Evolutionary conservation across 2,113 vertebrate species (phyloP).

Genomic region (Pangasianodon hypophthalmus): DNA sequence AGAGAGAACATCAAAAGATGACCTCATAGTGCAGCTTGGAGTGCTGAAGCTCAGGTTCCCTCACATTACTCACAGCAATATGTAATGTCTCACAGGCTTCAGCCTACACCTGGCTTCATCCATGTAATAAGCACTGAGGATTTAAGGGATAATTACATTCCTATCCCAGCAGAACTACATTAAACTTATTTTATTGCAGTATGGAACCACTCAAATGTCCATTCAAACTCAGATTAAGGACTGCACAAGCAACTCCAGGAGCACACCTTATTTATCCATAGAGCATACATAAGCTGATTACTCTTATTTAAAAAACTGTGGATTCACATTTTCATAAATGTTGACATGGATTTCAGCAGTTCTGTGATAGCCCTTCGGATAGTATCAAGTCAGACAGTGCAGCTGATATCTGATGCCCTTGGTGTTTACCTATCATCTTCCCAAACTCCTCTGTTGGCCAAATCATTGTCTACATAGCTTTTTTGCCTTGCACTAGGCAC

Average conservation of each 20-base stretch:
- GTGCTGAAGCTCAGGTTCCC: constrained; percentile 35
- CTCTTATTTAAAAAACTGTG: neutral
- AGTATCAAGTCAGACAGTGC: neutral
- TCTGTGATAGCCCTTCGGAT: neutral
- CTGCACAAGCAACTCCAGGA: neutral
- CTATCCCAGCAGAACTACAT: neutral
- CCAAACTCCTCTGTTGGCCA: neutral
- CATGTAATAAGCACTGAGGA: neutral
- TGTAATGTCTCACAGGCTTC: constrained; percentile 28
- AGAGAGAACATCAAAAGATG: constrained; percentile 48
- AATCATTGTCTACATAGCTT: neutral
- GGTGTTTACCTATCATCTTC: neutral
- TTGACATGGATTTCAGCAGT: no score
- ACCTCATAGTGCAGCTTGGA: constrained; percentile 35
- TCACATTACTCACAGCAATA: constrained; percentile 30
- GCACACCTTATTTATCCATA: neutral
- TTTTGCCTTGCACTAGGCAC: neutral
- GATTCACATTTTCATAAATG: neutral
- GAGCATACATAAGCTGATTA: neutral
- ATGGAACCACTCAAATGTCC: neutral
- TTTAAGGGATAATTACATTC: neutral
- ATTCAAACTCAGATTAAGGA: neutral
- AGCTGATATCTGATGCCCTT: neutral
- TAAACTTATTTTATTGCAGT: constrained; percentile 4
- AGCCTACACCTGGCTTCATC: constrained; percentile 8